Evolutionary conservation across 2,888 invertebrate genomes (phyloP), one percentile per base, ranked within the genome.

Genomic region (Trichopoda pennipes): DNA sequence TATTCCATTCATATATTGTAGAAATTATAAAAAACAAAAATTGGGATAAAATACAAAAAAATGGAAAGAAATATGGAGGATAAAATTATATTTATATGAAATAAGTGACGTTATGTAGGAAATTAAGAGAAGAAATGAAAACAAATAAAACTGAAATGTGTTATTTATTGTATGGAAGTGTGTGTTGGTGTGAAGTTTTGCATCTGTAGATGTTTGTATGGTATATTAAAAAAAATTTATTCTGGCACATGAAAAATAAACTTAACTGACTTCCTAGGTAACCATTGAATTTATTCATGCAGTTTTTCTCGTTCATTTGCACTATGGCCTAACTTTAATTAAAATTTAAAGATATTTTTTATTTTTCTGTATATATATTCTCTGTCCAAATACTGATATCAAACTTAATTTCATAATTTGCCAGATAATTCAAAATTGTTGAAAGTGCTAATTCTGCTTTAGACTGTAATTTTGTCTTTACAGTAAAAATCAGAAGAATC

Each of bases 21-120:
- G 17, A 28, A 53, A 17, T 35, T 28, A 3, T 6, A n/a, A 68
- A 75, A 58, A n/a, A n/a, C n/a, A n/a, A n/a, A 19, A 77, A 47
- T 38, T 49, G 19, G 28, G 3, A 28, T 28, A n/a, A 19, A 16
- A 8, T 49, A 9, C 12, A 38, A 58, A 38, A 35, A 63, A 47
- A 32, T 14, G 12, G 16, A 68, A 61, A 60, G 21, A 60, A 32
- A 58, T 77, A 70, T 51, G 35, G 32, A 23, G 58, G 72, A 78
- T 73, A 73, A 78, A 55, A 79, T 68, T 53, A 66, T 68, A 47
- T 73, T 68, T 79, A 44, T 73, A 42, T 60, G 55, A 73, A 61
- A 73, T 19, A 68, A 68, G 56, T 58, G 66, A 66, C 64, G 58
- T 42, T 49, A 55, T 28, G 47, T 38, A 68, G 73, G 64, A 79